Evolutionary conservation across 2,888 invertebrate species (phyloP), one percentile per base, ranked within the genome.

Genomic region (Orchestes rusci): DNA sequence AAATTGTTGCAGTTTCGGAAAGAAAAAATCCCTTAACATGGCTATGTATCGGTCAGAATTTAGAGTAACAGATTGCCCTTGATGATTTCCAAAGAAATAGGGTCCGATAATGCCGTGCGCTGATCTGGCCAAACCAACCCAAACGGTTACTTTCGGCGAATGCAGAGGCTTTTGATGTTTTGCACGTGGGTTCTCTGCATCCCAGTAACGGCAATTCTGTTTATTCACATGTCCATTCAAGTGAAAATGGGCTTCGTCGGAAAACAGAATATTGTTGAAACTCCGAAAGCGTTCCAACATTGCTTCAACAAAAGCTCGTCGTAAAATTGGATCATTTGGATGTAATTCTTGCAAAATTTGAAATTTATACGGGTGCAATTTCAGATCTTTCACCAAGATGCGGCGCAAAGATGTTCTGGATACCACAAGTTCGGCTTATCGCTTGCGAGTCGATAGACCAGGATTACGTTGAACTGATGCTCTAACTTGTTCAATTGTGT

Each of bases 331-430:
- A 31, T 31, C 32, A 31, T 31, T 31, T 31, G 32, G n/a, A 7
- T 31, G 7, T 12, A 31, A 12, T 8, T 31, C 32, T 12, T 31
- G 32, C 32, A 31, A 7, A 7, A 31, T 7, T 31, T 35, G 35
- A 18, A 16, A 8, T 38, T 38, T 32, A 38, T 38, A 32, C 15
- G 31, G 31, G 33, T 38, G 27, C 31, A 28, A 38, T 35, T 35
- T 35, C 7, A 35, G 8, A 35, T 35, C 35, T 35, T 5, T 35
- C 18, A 18, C 17, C 35, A 35, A 35, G 17, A 35, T 35, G 7
- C 16, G 35, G 17, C 35, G 37, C 38, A 42, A 23, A 27, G 27
- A 42, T 27, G 38, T 39, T 42, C 35, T 23, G 13, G 35, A 35
- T 35, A 35, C 35, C 13, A 18, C 35, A 15, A 35, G 35, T 18